Conservation (phyloP, 2,888 invertebrate species). For the Lordiphosa fenestrarum region DNA sequence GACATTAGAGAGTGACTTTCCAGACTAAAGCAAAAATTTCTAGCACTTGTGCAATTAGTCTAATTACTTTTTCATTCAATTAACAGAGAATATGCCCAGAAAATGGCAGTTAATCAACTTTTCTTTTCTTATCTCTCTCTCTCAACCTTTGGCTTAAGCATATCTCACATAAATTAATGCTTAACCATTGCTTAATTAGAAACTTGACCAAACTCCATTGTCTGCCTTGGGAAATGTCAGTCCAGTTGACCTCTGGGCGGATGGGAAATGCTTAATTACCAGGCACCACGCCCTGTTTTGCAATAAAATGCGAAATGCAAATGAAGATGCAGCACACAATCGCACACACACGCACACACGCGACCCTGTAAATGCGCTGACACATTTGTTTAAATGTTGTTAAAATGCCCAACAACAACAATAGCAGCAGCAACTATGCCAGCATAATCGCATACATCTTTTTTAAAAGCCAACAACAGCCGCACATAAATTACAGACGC, state of each 20-base stretch:
- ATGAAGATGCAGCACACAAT: slow-evolving; percentile 5
- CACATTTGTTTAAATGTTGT: slow-evolving; percentile 50
- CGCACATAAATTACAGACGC: slow-evolving; percentile 52
- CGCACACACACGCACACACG: slow-evolving; percentile 1
- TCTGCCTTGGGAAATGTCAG: slow-evolving; percentile 4
- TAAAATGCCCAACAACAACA: slow-evolving; percentile 40
- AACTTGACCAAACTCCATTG: slow-evolving; percentile 17
- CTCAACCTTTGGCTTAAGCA: too few species aligned
- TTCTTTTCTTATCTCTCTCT: too few species aligned
- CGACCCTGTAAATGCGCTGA: slow-evolving; percentile 31
- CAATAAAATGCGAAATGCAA: slow-evolving; percentile 11
- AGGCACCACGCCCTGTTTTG: slow-evolving; percentile 21
- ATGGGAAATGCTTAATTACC: slow-evolving; percentile 53
- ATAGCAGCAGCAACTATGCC: slow-evolving; percentile 1
- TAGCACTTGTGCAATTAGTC: too few species aligned
- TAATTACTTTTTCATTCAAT: too few species aligned
- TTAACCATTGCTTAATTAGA: slow-evolving; percentile 36
- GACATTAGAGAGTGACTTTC: too few species aligned
- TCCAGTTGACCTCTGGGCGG: slow-evolving; percentile 14
- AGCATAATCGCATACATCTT: slow-evolving; percentile 34
- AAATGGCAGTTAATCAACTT: too few species aligned
- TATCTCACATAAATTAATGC: slow-evolving; percentile 9
- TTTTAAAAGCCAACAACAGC: slow-evolving; percentile 40
- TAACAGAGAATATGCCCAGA: too few species aligned
- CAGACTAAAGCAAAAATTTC: too few species aligned